Evolutionary conservation across 2,888 invertebrate species (phyloP).

Genomic region (Pandemis cinnamomeana): DNA sequence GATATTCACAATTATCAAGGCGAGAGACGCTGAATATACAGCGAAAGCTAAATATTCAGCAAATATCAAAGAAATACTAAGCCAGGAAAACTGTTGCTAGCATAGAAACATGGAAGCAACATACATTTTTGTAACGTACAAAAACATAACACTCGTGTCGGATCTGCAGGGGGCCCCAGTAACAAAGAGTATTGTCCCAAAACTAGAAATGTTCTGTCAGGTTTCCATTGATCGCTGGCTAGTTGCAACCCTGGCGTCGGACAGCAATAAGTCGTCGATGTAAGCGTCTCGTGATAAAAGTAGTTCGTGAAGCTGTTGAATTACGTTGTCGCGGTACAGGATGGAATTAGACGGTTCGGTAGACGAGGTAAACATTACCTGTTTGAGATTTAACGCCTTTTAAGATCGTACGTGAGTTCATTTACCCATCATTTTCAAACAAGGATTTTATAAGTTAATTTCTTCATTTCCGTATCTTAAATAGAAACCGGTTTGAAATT

Average conservation of each 20-base stretch:
- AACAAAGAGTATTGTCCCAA: constrained; percentile 7
- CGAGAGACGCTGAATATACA: neutral
- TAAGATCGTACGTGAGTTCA: constrained; percentile 37
- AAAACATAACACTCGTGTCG: constrained; percentile 28
- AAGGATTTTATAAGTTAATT: constrained; percentile 14
- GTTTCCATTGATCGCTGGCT: constrained; percentile 15
- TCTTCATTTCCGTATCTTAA: constrained; percentile 24
- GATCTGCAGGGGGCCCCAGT: constrained; percentile 20
- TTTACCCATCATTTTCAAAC: constrained; percentile 39
- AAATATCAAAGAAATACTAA: constrained; percentile 3
- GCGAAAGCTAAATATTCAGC: too few species aligned
- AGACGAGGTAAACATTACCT: constrained; percentile 41
- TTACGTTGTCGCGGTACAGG: constrained; percentile 18
- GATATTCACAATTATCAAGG: neutral
- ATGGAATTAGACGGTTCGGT: constrained; percentile 41
- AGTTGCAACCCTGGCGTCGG: neutral
- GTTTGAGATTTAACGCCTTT: constrained; percentile 42
- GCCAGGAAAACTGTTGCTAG: constrained; percentile 3
- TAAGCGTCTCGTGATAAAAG: constrained; percentile 9
- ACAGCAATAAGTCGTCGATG: constrained; percentile 13
- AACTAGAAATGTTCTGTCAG: neutral
- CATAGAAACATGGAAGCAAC: constrained; percentile 29
- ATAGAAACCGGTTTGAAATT: constrained; percentile 18
- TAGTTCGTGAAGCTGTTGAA: constrained; percentile 11
- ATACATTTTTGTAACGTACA: constrained; percentile 33